These are phyloP conservation scores for Ormyrus rosae DNA, from an alignment of 2,888 invertebrate species.

Conservation along the genomic window DNA sequence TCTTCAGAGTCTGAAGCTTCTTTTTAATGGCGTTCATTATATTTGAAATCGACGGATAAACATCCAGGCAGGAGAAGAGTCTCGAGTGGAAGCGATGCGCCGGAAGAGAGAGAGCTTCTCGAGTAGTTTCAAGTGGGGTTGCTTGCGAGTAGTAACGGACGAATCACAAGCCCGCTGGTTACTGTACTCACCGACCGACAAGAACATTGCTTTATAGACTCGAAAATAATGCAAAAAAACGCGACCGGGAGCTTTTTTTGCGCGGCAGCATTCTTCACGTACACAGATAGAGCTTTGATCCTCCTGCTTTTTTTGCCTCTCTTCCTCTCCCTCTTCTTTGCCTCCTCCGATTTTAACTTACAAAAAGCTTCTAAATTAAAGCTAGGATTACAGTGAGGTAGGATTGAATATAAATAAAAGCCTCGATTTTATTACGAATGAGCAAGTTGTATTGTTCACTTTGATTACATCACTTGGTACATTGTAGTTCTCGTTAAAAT, in stretches of 20 bases:
- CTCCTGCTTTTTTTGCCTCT: conserved; percentile 1
- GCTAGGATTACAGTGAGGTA: background rate
- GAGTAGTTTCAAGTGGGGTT: background rate
- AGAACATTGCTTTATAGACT: conserved; percentile 72
- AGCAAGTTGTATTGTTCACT: conserved; percentile 48
- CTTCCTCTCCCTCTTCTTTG: background rate
- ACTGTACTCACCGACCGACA: conserved; percentile 68
- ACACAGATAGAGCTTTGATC: conserved; percentile 3
- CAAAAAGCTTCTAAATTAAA: background rate
- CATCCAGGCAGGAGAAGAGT: background rate
- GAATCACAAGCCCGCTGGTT: conserved; percentile 65
- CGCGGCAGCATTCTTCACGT: conserved; percentile 16
- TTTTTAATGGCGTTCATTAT: conserved; percentile 85
- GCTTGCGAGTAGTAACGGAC: conserved; percentile 55
- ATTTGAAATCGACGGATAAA: background rate
- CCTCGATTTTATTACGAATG: conserved; percentile 45
- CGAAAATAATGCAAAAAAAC: conserved; percentile 69
- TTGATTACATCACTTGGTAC: conserved; percentile 52
- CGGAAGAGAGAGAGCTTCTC: background rate
- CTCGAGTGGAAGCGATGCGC: background rate
- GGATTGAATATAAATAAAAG: conserved; percentile 11
- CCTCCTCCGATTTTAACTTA: too few relatives aligned
- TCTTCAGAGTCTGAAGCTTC: conserved; percentile 83
- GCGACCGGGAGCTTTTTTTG: conserved; percentile 39
- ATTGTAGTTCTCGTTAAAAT: conserved; percentile 24